Conservation (phyloP, 2,113 vertebrate species). For the Butorides virescens region DNA sequence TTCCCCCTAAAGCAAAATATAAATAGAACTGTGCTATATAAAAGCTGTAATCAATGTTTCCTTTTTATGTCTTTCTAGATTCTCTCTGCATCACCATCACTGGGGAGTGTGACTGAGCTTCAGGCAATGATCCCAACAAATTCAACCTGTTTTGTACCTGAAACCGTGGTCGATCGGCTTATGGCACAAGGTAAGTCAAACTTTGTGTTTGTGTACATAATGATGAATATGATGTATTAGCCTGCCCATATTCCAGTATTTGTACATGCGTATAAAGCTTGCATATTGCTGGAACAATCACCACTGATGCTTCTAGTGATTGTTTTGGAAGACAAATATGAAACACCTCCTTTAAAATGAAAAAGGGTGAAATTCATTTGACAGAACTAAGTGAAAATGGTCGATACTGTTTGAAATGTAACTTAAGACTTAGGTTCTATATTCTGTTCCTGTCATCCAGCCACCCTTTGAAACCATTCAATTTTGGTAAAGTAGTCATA, state of each 20-base stretch:
- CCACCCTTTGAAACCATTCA: not conserved
- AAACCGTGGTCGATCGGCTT: conserved; percentile 74
- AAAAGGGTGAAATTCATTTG: not conserved
- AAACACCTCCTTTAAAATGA: not conserved
- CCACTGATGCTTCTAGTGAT: not conserved
- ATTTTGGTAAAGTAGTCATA: not conserved
- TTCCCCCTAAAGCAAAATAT: not conserved
- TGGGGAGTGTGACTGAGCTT: conserved; percentile 59
- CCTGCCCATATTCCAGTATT: not conserved
- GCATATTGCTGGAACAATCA: not conserved
- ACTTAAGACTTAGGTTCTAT: not conserved
- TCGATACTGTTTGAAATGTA: not conserved
- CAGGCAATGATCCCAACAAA: conserved; percentile 42
- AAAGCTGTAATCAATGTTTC: not conserved
- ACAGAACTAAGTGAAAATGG: not conserved
- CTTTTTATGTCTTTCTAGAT: conserved; percentile 69
- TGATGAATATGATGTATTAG: not conserved
- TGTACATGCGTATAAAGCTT: not conserved
- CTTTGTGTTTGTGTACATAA: not conserved
- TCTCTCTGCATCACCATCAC: conserved; percentile 33
- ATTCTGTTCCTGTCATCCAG: not conserved
- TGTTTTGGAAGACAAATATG: not conserved
- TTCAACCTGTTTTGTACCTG: conserved; percentile 49
- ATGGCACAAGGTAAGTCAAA: conserved; percentile 80
- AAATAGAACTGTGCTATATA: not conserved